Percentiles rank a stretch among this genome's conserved stretches.
Evolutionary conservation across 2,113 vertebrate genomes (phyloP).

Genomic region (Ophiodon elongatus): DNA sequence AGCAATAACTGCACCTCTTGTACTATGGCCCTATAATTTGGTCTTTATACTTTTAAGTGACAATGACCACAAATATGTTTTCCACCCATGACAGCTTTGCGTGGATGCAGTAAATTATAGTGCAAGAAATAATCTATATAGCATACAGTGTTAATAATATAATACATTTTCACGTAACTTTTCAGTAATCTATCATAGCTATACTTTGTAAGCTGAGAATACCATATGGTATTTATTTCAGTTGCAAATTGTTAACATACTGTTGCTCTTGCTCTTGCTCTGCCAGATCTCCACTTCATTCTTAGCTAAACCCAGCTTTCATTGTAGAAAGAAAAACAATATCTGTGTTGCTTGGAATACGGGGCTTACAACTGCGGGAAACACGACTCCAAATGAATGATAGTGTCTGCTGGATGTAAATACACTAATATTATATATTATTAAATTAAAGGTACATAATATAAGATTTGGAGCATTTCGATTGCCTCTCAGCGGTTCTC

Average conservation of each 20-base stretch:
- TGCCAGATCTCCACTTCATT: not conserved
- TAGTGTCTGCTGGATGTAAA: not conserved
- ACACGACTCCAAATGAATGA: too few species aligned
- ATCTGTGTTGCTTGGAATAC: not conserved
- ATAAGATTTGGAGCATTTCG: not conserved
- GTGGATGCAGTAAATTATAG: not conserved
- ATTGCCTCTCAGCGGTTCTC: too few species aligned
- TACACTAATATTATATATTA: not conserved
- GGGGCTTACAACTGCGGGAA: too few species aligned
- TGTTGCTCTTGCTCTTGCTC: not conserved
- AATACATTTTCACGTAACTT: not conserved
- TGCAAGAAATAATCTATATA: not conserved
- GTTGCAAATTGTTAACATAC: not conserved
- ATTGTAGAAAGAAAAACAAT: not conserved
- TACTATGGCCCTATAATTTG: not conserved
- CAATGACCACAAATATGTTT: not conserved
- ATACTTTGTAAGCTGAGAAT: not conserved
- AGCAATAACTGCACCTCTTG: not conserved
- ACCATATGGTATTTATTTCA: not conserved
- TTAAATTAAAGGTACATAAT: not conserved
- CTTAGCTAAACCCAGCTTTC: not conserved
- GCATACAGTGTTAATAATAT: not conserved
- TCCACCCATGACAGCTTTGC: not conserved
- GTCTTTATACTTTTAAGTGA: not conserved
- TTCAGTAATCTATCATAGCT: not conserved